Evolutionary conservation across 2,888 invertebrate genomes (phyloP).

Genomic region (Prosapia bicincta): DNA sequence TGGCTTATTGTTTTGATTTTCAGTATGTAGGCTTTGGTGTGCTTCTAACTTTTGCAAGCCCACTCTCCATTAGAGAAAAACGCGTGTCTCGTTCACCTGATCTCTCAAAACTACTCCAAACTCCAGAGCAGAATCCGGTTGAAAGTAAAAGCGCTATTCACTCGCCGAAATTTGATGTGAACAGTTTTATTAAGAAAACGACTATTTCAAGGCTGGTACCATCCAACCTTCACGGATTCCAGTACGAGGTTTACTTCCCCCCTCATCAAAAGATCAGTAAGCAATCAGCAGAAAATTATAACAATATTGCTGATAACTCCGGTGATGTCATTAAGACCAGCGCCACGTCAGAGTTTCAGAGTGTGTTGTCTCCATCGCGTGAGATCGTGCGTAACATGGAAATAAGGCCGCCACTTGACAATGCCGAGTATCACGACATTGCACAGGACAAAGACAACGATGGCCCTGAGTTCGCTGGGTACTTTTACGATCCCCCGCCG

Average conservation of each 20-base stretch:
- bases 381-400: background rate
- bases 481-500: background rate
- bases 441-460: background rate
- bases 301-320: background rate
- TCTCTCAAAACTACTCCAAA: background rate
- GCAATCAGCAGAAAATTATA: background rate
- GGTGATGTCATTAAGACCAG: background rate
- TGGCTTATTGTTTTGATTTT: background rate
- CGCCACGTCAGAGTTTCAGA: background rate
- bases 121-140: background rate
- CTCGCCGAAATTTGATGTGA: background rate
- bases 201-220: background rate
- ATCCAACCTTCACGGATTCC: background rate
- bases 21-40: background rate
- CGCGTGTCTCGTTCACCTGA: background rate
- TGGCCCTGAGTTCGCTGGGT: background rate
- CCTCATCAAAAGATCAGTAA: background rate
- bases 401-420: background rate
- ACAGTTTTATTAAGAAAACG: background rate
- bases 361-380: background rate
- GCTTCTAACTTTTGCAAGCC: background rate
- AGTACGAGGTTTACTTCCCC: background rate
- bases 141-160: background rate
- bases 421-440: background rate
- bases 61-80: background rate